Percentiles rank a stretch among this genome's conserved stretches.
phyloP scores from a whole-genome alignment of 2,888 invertebrate species.

The Brenthis hecate region DNA sequence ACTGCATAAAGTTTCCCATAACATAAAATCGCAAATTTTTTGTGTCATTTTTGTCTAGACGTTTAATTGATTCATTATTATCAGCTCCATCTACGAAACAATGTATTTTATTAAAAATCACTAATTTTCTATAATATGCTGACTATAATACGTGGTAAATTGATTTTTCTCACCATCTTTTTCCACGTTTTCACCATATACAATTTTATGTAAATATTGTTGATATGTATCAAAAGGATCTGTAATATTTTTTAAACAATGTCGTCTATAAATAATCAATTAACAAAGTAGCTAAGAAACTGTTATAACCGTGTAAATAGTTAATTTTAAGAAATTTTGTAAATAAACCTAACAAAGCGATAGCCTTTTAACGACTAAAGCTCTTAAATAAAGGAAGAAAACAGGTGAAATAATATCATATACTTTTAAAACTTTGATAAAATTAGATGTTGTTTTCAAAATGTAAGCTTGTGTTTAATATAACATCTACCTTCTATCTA shows the following conservation, averaged over 20 bases:
- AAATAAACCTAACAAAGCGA: too few species aligned
- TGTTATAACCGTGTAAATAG: too few species aligned
- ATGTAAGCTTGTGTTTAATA: background rate
- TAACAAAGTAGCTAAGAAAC: too few species aligned
- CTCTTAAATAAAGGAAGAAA: too few species aligned
- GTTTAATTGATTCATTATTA: too few species aligned
- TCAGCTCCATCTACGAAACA: constrained; percentile 18
- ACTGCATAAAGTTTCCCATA: constrained; percentile 38
- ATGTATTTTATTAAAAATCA: background rate
- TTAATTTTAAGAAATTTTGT: too few species aligned
- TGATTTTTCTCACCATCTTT: constrained; percentile 26
- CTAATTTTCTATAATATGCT: background rate
- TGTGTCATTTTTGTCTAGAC: constrained; percentile 9
- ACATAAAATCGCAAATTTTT: constrained; percentile 30
- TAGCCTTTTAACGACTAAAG: too few species aligned
- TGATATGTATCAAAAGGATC: constrained; percentile 45
- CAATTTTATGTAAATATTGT: constrained; percentile 39
- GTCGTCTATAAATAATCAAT: background rate
- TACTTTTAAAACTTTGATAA: background rate
- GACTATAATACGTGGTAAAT: background rate
- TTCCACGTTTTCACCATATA: constrained; percentile 42
- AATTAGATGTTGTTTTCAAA: background rate
- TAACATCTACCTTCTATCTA: background rate
- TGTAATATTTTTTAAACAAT: constrained; percentile 34
- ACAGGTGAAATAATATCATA: background rate